Conservation (phyloP, 1,140 invertebrate genomes). For the Sitophilus oryzae region DNA sequence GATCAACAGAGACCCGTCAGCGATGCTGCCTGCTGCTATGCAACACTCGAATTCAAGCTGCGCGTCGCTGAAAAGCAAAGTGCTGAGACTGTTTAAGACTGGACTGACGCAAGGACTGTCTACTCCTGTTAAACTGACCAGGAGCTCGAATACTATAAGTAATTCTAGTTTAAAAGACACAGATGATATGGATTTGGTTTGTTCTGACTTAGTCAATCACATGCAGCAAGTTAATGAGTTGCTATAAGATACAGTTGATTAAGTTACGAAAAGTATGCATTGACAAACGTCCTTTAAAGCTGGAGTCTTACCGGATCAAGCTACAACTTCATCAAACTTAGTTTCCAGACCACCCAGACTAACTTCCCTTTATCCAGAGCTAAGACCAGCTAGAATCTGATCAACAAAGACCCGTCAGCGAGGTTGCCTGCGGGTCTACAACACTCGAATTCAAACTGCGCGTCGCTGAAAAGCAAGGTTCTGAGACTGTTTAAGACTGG, state of each 20-base stretch:
- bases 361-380: slow-evolving; percentile 15
- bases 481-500: slow-evolving; percentile 15
- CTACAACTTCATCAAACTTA: slow-evolving; percentile 3
- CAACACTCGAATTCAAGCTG: slow-evolving; percentile 1
- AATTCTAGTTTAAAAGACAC: slow-evolving; percentile 66
- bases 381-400: neutral
- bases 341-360: slow-evolving; percentile 17
- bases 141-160: slow-evolving; percentile 54
- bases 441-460: slow-evolving; percentile 1
- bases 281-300: slow-evolving; percentile 19
- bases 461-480: slow-evolving; percentile 12
- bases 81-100: slow-evolving; percentile 13
- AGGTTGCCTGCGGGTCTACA: neutral
- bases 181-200: slow-evolving; percentile 59
- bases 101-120: slow-evolving; percentile 32
- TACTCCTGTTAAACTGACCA: slow-evolving; percentile 28
- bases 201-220: slow-evolving; percentile 56
- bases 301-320: neutral
- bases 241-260: too few species aligned
- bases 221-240: slow-evolving; percentile 56
- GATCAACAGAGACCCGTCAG: neutral
- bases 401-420: slow-evolving; percentile 1
- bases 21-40: neutral
- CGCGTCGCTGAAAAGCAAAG: slow-evolving; percentile 12
- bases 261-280: too few species aligned